These are phyloP conservation scores for Cyphomyrus plagiostoma DNA, from an alignment of 2,113 vertebrate genomes.

Conservation along the genomic window DNA sequence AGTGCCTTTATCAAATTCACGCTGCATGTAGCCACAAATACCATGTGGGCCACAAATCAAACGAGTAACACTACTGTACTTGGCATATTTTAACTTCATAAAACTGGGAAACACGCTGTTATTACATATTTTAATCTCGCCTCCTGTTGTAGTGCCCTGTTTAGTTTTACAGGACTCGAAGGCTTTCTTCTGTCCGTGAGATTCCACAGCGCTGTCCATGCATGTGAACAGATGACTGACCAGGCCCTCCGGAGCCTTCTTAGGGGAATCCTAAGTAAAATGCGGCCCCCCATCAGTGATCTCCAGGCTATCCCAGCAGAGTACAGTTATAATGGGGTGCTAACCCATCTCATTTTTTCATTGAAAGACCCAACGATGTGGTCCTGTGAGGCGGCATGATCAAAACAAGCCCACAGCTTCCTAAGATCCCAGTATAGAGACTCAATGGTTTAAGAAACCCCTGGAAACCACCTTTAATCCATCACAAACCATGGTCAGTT, in stretches of 20 bases:
- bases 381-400: not conserved
- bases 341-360: not conserved
- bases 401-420: not conserved
- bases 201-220: not conserved
- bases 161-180: not conserved
- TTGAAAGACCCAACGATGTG: not conserved
- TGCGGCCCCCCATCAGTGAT: not conserved
- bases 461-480: not conserved
- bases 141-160: not conserved
- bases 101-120: not conserved
- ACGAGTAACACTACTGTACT: not conserved
- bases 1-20: not conserved
- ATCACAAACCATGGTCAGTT: not conserved
- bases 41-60: not conserved
- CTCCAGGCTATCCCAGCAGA: not conserved
- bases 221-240: not conserved
- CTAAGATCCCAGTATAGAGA: not conserved
- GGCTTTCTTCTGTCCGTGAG: not conserved
- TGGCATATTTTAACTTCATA: not conserved
- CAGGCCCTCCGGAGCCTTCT: not conserved
- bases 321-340: not conserved
- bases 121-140: not conserved
- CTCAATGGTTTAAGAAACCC: not conserved
- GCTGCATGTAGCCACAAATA: not conserved
- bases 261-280: not conserved